Evolutionary conservation across 2,797 vertebrate species (phyloP), one percentile per base, ranked within the genome.

Genomic region (Huso huso): DNA sequence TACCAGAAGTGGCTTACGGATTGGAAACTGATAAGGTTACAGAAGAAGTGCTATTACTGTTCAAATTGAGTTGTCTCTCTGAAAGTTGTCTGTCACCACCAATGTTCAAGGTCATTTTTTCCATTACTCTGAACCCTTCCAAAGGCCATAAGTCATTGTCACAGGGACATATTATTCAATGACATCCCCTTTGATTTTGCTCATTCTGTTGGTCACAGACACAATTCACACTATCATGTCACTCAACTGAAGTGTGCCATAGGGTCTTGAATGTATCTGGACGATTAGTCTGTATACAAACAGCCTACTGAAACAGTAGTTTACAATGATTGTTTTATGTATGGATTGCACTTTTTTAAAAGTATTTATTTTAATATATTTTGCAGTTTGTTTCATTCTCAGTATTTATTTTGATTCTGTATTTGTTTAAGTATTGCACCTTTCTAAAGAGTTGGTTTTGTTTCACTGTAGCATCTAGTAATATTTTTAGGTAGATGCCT

Each of bases 21-120:
- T 65, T 71, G 55, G 48, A 69, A 72, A 66, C 65, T 62, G 71
- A 69, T 62, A 72, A 76, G 72, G 9, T 79, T 72, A 65, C 68
- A 68, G 8, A 2, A 70, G 66, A 60, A 66, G 62, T 12, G 51
- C 13, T 81, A 57, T 73, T 49, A 62, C 53, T 37, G 37, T 37
- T 37, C 37, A 37, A 72, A 61, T 49, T 58, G 61, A 68, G 66
- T 51, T 76, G 71, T 62, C 62, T 62, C 62, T 67, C 13, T 76
- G 64, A 60, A 10, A 12, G 13, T 70, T 49, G 48, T 74, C 64
- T 72, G 68, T 73, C 74, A 77, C 69, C 63, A 9, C 67, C n/a
- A 67, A 37, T 51, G 48, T 48, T 74, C 75, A 73, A 70, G 73
- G 63, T 65, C 49, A 66, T 50, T 76, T 70, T 75, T 73, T 64